Conservation (phyloP, 2,888 invertebrate species). For the Cryptus armator region DNA sequence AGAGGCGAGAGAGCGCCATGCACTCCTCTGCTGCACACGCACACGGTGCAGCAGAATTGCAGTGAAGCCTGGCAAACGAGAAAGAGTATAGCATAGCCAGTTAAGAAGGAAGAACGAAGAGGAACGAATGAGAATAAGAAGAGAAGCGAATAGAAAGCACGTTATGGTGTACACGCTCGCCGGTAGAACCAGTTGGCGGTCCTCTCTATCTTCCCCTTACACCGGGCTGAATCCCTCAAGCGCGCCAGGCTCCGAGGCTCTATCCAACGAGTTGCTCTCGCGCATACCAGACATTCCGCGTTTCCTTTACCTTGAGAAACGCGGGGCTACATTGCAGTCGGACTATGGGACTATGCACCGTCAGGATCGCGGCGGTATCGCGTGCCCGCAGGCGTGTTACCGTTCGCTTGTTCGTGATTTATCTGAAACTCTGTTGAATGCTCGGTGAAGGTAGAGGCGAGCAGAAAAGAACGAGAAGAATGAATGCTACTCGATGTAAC, state of each 20-base stretch:
- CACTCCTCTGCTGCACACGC: constrained; percentile 44
- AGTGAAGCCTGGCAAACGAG: not conserved
- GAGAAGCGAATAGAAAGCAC: constrained; percentile 26
- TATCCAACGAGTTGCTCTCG: constrained; percentile 51
- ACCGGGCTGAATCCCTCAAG: constrained; percentile 68
- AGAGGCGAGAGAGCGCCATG: constrained; percentile 52
- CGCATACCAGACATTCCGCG: constrained; percentile 79
- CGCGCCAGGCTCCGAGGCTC: constrained; percentile 45
- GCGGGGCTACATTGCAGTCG: constrained; percentile 70
- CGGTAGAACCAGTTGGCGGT: constrained; percentile 62
- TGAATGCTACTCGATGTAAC: not conserved
- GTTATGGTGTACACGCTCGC: constrained; percentile 33
- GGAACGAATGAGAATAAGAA: constrained; percentile 33
- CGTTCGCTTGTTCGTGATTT: constrained; percentile 26
- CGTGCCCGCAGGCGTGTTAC: constrained; percentile 16
- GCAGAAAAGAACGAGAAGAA: not conserved
- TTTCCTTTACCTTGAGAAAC: constrained; percentile 78
- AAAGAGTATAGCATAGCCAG: not conserved
- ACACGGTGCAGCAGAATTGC: constrained; percentile 61
- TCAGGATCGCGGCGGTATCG: constrained; percentile 13
- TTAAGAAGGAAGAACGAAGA: constrained; percentile 10
- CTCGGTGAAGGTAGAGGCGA: not conserved
- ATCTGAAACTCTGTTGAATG: constrained; percentile 13
- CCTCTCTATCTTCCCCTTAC: constrained; percentile 55
- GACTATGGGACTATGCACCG: constrained; percentile 30